A percentile compares a stretch with the other conserved stretches of the same genome.
Conservation (phyloP, 2,888 invertebrate genomes). For the Tortrix viridana region DNA sequence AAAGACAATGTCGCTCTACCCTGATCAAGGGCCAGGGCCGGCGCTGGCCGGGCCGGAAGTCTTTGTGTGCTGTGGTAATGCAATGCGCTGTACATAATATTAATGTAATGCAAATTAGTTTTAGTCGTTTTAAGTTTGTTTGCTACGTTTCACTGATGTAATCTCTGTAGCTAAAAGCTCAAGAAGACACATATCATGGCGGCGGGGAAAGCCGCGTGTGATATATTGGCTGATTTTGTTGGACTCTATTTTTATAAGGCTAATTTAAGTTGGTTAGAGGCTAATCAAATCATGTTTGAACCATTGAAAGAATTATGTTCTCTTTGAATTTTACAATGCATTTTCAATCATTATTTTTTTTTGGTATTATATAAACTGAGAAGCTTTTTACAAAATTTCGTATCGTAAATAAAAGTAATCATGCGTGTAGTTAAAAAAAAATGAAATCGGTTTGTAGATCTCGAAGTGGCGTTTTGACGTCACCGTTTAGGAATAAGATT, state of each 20-base stretch:
- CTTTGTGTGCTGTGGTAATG: slow-evolving; percentile 24
- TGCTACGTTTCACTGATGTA: slow-evolving; percentile 60
- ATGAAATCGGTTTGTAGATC: not conserved
- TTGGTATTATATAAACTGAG: not conserved
- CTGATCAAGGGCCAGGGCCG: too few relatives aligned
- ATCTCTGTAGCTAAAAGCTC: slow-evolving; percentile 73
- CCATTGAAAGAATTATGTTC: slow-evolving; percentile 13
- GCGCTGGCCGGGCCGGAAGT: not conserved
- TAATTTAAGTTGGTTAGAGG: slow-evolving; percentile 33
- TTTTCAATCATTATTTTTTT: too few relatives aligned
- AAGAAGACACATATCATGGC: slow-evolving; percentile 75
- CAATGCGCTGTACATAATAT: slow-evolving; percentile 59
- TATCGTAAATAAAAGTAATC: not conserved
- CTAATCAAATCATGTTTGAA: slow-evolving; percentile 17
- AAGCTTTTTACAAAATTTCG: not conserved
- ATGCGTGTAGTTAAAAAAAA: not conserved
- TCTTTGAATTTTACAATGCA: too few relatives aligned
- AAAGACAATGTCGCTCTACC: too few relatives aligned
- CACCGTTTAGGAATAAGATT: not conserved
- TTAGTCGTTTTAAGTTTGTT: slow-evolving; percentile 51
- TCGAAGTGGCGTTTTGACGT: not conserved
- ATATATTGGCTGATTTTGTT: slow-evolving; percentile 52
- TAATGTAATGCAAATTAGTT: slow-evolving; percentile 61
- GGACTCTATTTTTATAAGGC: slow-evolving; percentile 39
- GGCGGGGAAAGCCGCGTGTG: slow-evolving; percentile 50